These are phyloP conservation scores for Myzus persicae DNA, from an alignment of 1,140 invertebrate genomes.

Conservation along the genomic window DNA sequence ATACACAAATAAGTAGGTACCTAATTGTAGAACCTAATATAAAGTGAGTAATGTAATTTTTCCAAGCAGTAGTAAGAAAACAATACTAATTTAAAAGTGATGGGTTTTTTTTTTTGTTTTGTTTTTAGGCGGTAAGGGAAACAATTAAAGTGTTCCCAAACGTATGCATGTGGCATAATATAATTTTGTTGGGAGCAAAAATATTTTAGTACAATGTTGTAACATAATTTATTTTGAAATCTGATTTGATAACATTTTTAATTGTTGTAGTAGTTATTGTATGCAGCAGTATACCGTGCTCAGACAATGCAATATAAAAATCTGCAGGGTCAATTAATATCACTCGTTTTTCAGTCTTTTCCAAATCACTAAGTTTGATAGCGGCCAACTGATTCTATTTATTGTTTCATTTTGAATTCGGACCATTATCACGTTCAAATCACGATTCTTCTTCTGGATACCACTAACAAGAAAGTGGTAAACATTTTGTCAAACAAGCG, in stretches of 20 bases:
- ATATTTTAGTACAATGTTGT: background rate
- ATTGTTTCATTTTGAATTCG: background rate
- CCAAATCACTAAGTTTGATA: background rate
- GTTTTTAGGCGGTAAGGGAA: background rate
- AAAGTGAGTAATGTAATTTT: background rate
- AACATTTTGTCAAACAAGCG: background rate
- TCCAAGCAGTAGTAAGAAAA: background rate
- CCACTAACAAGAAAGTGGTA: background rate
- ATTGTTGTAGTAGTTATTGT: background rate
- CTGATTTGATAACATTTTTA: background rate
- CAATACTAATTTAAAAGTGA: background rate
- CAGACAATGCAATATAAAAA: background rate
- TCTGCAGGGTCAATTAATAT: background rate
- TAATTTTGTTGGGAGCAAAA: background rate
- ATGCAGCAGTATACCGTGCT: background rate
- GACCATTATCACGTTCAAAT: background rate
- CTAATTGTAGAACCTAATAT: background rate
- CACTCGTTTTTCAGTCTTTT: no score
- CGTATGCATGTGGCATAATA: background rate
- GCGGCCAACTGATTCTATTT: background rate
- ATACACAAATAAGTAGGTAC: background rate
- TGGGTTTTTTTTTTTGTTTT: background rate
- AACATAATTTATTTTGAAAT: slow-evolving; percentile 7
- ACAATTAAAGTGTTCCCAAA: background rate
- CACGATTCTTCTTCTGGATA: background rate